phyloP scores from a whole-genome alignment of 53 echinoderm and acorn worm genomes.

The Pentamera pediparva region DNA sequence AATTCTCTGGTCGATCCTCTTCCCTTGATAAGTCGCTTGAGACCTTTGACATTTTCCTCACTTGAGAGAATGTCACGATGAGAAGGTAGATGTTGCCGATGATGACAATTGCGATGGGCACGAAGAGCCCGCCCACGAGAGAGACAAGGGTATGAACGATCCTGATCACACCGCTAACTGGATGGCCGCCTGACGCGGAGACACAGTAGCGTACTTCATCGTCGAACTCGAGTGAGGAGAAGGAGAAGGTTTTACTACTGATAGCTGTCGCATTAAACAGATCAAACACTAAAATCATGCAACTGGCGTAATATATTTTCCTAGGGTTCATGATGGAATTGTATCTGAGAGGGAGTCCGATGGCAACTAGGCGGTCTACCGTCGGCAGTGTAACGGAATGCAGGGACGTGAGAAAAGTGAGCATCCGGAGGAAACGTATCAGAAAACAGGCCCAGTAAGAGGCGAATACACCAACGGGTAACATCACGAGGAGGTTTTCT shows the following conservation, averaged over 20 bases:
- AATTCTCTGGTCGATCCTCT: too few species aligned
- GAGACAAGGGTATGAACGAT: neutral
- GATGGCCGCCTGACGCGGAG: neutral
- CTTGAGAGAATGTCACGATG: neutral
- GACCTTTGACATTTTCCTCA: neutral
- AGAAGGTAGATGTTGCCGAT: neutral
- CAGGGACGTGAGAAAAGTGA: neutral
- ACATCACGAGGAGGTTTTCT: neutral
- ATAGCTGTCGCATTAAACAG: too few species aligned
- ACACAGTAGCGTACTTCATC: neutral
- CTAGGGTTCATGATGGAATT: neutral
- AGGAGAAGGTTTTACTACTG: neutral
- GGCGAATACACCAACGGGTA: neutral
- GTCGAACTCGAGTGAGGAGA: neutral
- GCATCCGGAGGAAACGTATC: neutral
- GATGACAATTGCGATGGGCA: neutral
- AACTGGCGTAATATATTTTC: neutral
- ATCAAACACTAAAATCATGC: neutral
- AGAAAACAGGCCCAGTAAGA: neutral
- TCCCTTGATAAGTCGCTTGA: too few species aligned
- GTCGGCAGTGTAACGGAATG: neutral
- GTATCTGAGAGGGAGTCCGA: neutral
- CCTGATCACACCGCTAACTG: neutral
- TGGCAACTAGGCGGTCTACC: neutral
- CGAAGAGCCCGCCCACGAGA: neutral